phyloP scores from a whole-genome alignment of 2,797 vertebrate species.

The Spea hammondii region DNA sequence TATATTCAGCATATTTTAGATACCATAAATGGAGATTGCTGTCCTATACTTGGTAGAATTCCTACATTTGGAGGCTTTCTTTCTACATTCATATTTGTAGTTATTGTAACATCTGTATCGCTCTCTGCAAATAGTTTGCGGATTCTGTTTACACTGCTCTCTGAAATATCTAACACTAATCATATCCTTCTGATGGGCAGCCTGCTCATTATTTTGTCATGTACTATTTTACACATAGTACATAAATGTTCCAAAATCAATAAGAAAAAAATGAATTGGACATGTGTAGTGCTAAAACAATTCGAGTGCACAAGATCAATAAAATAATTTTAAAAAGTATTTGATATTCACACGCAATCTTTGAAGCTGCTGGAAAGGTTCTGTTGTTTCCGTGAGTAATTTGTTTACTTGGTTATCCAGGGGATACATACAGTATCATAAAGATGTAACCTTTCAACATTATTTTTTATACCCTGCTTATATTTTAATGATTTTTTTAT shows the following conservation, averaged over 20 bases:
- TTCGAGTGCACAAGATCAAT: constrained; percentile 3
- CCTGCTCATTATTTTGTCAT: background rate
- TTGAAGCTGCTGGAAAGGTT: background rate
- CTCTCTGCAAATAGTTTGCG: background rate
- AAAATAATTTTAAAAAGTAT: background rate
- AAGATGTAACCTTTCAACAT: background rate
- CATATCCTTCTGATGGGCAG: background rate
- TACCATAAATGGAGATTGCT: too few species aligned
- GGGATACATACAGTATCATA: background rate
- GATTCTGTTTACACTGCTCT: background rate
- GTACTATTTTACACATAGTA: constrained; percentile 1
- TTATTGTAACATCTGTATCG: background rate
- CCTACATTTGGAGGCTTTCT: too few species aligned
- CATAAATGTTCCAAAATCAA: background rate
- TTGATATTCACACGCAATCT: background rate
- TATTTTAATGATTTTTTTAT: too few species aligned
- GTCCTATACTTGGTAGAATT: too few species aligned
- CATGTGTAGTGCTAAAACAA: constrained; percentile 1
- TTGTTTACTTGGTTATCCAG: background rate
- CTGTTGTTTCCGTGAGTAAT: background rate
- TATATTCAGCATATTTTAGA: too few species aligned
- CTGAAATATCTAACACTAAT: background rate
- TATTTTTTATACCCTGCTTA: constrained; percentile 2
- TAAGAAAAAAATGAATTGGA: background rate
- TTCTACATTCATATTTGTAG: background rate